Base-by-base conservation (phyloP, 2,113 vertebrate genomes). In the Calypte anna region DNA sequence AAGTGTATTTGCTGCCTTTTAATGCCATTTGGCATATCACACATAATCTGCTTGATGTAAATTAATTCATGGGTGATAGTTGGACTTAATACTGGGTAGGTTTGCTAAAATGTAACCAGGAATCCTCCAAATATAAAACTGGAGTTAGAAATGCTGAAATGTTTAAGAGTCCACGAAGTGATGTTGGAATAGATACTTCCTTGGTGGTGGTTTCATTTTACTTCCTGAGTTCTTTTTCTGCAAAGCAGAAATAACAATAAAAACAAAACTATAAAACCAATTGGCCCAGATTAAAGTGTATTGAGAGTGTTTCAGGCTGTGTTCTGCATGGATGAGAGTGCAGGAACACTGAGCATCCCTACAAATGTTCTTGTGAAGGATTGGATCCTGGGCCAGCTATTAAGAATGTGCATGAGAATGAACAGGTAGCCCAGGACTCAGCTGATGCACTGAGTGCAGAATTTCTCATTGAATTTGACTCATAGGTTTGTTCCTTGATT, bases 231-330 rank as follows among this genome's bases (percentile, higher is more conserved):
- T 89, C n/a, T 79, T 93, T 89, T 94, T 51, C 87, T 87, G 82
- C 74, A 67, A 94, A 63, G 27, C 38, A 90, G 79, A 80, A 94
- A 74, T n/a, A 88, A 69, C 72, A 86, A 80, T 82, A 86, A 87
- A 40, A 40, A 40, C 11, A 40, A 40, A 40, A 86, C 93, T 93
- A 85, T 86, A 67, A 91, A 79, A 0, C 30, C 0, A 77, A 82
- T 91, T 88, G 63, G 46, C 83, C 88, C 90, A 66, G 40, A 91
- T 95, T 84, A 86, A 94, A 90, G 64, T 57, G 11, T 70, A 82
- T 90, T 90, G 79, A 80, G 63, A 79, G 63, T 40, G 55, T 93
- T 95, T 94, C 72, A 77, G 75, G 43, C 76, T 86, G 36, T 27
- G 76, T 83, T 88, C 78, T 91, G 88, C 90, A 48, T 57, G 84